A percentile compares a stretch with the other conserved stretches of the same genome.
Conservation (phyloP, 2,888 invertebrate genomes). For the Pristionchus fissidentatus region DNA sequence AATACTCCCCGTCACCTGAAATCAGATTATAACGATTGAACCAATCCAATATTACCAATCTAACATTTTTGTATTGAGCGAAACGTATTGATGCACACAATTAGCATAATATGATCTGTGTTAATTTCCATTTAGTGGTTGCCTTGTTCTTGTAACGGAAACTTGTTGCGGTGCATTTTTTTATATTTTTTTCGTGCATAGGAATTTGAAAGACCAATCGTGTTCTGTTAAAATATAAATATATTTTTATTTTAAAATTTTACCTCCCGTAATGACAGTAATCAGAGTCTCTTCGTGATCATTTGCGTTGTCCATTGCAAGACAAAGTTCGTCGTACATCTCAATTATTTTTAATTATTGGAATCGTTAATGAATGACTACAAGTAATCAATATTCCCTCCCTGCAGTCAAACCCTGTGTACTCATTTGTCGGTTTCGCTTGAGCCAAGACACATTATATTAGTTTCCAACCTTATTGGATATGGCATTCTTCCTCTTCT, state of each 20-base stretch:
- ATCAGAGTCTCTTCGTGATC: conserved; percentile 29
- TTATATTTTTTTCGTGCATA: no score
- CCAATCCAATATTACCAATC: no score
- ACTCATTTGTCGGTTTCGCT: neutral
- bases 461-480: neutral
- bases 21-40: no score
- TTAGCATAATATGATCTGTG: no score
- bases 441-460: neutral
- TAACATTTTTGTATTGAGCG: no score
- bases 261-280: conserved; percentile 31
- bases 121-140: no score
- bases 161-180: no score
- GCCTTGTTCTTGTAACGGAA: no score
- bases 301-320: conserved; percentile 34
- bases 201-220: no score
- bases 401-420: neutral
- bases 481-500: conserved; percentile 44
- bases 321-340: conserved; percentile 44
- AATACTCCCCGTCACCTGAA: conserved; percentile 42
- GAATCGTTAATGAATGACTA: neutral
- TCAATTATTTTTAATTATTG: neutral
- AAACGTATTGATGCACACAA: no score
- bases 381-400: neutral
- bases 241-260: neutral
- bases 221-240: neutral